phyloP scores from a whole-genome alignment of 2,113 vertebrate species.

The Xiphophorus couchianus region DNA sequence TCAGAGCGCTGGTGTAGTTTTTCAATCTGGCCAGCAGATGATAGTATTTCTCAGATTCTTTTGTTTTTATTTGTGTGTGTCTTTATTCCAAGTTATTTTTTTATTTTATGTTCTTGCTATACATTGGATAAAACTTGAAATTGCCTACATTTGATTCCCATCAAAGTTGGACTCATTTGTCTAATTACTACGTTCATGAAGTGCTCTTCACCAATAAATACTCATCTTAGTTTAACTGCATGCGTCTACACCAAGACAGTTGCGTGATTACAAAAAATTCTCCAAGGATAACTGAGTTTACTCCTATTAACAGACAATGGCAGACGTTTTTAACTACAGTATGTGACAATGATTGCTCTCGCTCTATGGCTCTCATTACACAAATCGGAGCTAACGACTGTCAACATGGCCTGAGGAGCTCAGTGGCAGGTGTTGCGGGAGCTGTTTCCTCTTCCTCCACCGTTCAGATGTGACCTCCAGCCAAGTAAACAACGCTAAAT shows the following conservation, averaged over 20 bases:
- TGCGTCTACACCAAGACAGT: background rate
- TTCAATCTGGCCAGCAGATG: constrained; percentile 44
- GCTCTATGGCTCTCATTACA: constrained; percentile 47
- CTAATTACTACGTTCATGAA: background rate
- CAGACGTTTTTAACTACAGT: constrained; percentile 7
- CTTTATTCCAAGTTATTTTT: background rate
- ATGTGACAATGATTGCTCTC: constrained; percentile 21
- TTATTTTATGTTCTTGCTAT: background rate
- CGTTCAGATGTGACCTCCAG: constrained; percentile 34
- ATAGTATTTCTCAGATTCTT: constrained; percentile 52
- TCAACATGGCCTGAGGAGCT: constrained; percentile 57
- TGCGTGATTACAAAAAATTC: background rate
- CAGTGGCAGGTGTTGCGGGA: constrained; percentile 58
- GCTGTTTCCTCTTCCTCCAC: constrained; percentile 45
- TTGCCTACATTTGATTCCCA: constrained; percentile 36
- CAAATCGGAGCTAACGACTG: constrained; percentile 49
- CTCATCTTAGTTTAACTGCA: background rate
- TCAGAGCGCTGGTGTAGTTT: constrained; percentile 3
- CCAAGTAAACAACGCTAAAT: constrained; percentile 50
- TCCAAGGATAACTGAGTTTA: background rate
- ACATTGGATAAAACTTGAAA: constrained; percentile 45
- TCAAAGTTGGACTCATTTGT: constrained; percentile 41
- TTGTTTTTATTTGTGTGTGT: no score
- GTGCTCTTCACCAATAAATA: background rate
- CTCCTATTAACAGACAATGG: background rate